These are phyloP conservation scores for Trialeurodes vaporariorum DNA, from an alignment of 1,140 invertebrate species.

Conservation along the genomic window DNA sequence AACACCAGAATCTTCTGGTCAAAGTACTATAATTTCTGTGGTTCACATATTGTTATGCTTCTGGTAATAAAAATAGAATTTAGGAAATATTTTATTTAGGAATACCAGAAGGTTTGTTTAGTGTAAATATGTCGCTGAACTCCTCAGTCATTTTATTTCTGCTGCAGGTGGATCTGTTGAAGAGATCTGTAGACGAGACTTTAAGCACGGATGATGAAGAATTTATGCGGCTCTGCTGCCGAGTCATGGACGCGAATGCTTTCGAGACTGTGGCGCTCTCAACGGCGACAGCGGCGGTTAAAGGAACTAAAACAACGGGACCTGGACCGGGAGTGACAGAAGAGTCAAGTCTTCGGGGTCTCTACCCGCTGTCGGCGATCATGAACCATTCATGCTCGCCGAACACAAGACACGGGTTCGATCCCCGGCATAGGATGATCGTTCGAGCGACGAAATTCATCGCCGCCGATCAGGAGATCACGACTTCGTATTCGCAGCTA, in stretches of 20 bases:
- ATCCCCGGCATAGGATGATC: conserved; percentile 43
- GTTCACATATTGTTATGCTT: background rate
- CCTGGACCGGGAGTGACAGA: conserved; percentile 4
- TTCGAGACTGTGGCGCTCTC: conserved; percentile 44
- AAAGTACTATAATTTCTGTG: no score
- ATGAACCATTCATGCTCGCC: conserved; percentile 64
- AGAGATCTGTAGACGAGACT: conserved; percentile 35
- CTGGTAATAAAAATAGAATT: background rate
- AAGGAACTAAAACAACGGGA: conserved; percentile 32
- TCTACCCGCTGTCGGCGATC: conserved; percentile 58
- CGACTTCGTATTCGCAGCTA: conserved; percentile 55
- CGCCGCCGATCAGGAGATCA: conserved; percentile 49
- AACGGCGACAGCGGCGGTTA: conserved; percentile 33
- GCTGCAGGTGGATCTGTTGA: conserved; percentile 40
- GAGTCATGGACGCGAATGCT: conserved; percentile 57
- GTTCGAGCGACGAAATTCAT: conserved; percentile 51
- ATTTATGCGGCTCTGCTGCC: conserved; percentile 45
- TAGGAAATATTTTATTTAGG: background rate
- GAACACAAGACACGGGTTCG: conserved; percentile 56
- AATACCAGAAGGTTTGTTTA: no score
- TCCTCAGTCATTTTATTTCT: background rate
- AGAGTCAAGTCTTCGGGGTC: conserved; percentile 43
- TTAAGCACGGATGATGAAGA: conserved; percentile 44
- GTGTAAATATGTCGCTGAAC: no score
- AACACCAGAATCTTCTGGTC: background rate